Evolutionary conservation across 1,140 invertebrate genomes (phyloP).

Genomic region (Cherax destructor): DNA sequence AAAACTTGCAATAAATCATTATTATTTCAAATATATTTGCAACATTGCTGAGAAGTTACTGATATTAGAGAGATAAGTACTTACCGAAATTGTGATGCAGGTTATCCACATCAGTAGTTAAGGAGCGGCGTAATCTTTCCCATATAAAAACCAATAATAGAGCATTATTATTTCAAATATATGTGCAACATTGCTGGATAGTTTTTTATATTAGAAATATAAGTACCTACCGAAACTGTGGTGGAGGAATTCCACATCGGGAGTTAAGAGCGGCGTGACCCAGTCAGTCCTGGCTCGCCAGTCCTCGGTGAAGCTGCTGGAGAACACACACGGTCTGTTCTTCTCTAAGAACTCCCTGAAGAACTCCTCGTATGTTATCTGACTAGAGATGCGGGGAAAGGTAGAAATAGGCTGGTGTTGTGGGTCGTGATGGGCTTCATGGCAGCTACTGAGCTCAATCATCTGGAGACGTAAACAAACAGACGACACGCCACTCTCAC

Average conservation of each 20-base stretch:
- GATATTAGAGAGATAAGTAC: too few relatives aligned
- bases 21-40: too few relatives aligned
- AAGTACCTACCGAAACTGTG: constrained; percentile 74
- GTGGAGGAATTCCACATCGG: constrained; percentile 74
- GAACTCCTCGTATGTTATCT: constrained; percentile 75
- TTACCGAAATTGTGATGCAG: too few relatives aligned
- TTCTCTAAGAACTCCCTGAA: constrained; percentile 75
- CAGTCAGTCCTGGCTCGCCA: constrained; percentile 76
- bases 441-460: constrained; percentile 43
- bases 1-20: too few relatives aligned
- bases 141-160: too few relatives aligned
- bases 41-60: too few relatives aligned
- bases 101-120: too few relatives aligned
- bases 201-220: neutral
- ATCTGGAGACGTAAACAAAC: constrained; percentile 37
- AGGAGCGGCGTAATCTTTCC: too few relatives aligned
- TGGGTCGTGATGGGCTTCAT: neutral
- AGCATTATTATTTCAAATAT: too few relatives aligned
- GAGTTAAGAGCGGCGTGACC: constrained; percentile 73
- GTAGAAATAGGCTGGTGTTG: neutral
- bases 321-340: constrained; percentile 76
- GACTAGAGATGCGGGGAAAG: constrained; percentile 31
- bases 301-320: constrained; percentile 72
- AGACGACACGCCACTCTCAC: constrained; percentile 12
- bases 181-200: too few relatives aligned